These are phyloP conservation scores for Champsocephalus esox DNA, from an alignment of 2,797 vertebrate species.

Conservation along the genomic window DNA sequence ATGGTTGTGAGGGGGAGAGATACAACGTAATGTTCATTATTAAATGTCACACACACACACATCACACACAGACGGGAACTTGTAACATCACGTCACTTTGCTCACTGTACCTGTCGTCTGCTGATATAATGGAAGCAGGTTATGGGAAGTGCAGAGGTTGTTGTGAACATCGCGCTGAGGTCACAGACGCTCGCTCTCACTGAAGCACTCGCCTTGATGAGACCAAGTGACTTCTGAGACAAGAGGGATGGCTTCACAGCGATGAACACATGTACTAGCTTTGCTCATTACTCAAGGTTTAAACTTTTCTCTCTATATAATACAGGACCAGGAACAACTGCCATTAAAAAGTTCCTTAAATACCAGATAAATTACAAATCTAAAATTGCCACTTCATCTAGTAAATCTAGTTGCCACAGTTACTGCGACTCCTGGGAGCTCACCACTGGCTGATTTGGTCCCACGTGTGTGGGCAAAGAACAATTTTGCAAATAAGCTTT, in stretches of 20 bases:
- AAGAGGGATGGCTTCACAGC: background rate
- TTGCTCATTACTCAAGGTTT: constrained; percentile 9
- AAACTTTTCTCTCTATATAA: background rate
- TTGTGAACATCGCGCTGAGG: constrained; percentile 10
- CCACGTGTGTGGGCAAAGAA: background rate
- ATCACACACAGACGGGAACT: constrained; percentile 17
- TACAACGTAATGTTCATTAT: constrained; percentile 36
- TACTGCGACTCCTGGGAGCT: constrained; percentile 14
- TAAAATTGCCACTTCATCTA: background rate
- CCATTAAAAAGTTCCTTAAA: background rate
- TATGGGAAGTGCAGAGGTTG: background rate
- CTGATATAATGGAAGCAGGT: constrained; percentile 21
- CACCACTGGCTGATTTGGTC: constrained; percentile 10
- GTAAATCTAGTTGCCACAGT: background rate
- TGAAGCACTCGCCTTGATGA: constrained; percentile 2
- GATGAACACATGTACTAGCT: constrained; percentile 9
- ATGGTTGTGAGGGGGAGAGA: background rate
- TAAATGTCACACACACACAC: constrained; percentile 35
- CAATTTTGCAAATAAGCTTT: constrained; percentile 19
- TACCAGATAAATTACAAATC: background rate
- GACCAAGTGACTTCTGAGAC: constrained; percentile 23
- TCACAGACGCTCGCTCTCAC: constrained; percentile 1
- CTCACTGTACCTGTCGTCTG: constrained; percentile 7
- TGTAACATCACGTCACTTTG: constrained; percentile 32
- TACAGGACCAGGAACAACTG: background rate